Evolutionary conservation across 2,113 vertebrate species (phyloP), one percentile per base, ranked within the genome.

Genomic region (Mesocricetus auratus): DNA sequence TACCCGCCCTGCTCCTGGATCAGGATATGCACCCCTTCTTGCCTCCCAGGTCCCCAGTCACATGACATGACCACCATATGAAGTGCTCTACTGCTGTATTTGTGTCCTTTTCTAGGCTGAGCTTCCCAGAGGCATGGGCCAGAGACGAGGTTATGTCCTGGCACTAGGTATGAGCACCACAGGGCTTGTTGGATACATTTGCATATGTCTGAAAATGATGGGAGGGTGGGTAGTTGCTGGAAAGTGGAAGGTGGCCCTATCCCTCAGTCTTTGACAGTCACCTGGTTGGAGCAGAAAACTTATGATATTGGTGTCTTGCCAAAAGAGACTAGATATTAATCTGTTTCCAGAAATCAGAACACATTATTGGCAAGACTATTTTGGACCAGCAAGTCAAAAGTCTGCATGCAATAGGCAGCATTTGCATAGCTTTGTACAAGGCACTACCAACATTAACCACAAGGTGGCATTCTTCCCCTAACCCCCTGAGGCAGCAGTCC

Each of bases 391-490:
- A 78, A 45, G 39, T 89, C 50, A 71, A 42, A 88, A 58, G 56
- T 69, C 89, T 53, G 47, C n/a, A n/a, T 4, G 47, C 50, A 36
- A 31, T 64, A 62, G 7, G 69, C 77, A 62, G 15, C 33, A 53
- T 85, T 36, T 64, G 73, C 22, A 24, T 24, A 58, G 88, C n/a
- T 91, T 77, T 68, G 26, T 64, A 26, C 29, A 24, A 64, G n/a
- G 79, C 85, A 92, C 39, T 96, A 62, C 95, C 97, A 93, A 74
- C 0, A 66, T 2, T 75, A 53, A 56, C 96, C 97, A 95, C 92
- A 79, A 97, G 96, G 73, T 97, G 97, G 95, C 96, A 93, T 10
- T 95, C 81, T 95, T 78, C 21, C 24, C 47, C 73, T 56, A 93
- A 89, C 50, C 89, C 66, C 69, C n/a, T 21, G 81, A 26, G n/a